Evolutionary conservation across 2,888 invertebrate genomes (phyloP).

Genomic region (Drosophila dives): DNA sequence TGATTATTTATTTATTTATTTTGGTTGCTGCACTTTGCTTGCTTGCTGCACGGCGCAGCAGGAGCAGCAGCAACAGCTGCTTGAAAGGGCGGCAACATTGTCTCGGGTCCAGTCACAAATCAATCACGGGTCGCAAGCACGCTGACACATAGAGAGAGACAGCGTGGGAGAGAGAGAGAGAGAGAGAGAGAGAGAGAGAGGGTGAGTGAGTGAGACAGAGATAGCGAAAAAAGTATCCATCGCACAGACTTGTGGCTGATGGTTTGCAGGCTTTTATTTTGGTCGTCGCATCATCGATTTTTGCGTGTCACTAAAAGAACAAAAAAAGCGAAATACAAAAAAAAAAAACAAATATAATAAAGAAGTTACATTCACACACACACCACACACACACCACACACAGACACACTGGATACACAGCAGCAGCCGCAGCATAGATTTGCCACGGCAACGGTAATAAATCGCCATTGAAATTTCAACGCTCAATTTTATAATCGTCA

Average conservation of each 20-base stretch:
- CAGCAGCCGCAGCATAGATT: constrained; percentile 10
- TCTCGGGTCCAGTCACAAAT: constrained; percentile 38
- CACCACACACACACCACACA: constrained; percentile 1
- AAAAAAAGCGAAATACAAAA: neutral
- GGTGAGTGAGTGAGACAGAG: neutral
- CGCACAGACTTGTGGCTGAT: constrained; percentile 55
- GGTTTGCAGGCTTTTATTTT: constrained; percentile 66
- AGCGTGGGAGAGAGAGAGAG: neutral
- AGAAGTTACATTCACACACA: constrained; percentile 17
- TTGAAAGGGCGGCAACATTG: constrained; percentile 27
- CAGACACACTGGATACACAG: constrained; percentile 2
- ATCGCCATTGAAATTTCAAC: constrained; percentile 70
- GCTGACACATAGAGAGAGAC: neutral
- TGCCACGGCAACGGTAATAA: constrained; percentile 60
- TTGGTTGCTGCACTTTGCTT: constrained; percentile 1
- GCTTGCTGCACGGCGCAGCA: constrained; percentile 9
- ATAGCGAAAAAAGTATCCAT: constrained; percentile 40
- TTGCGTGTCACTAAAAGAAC: constrained; percentile 44
- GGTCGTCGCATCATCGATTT: constrained; percentile 76
- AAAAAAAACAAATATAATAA: constrained; percentile 7
- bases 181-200: neutral
- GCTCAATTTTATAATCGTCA: constrained; percentile 39
- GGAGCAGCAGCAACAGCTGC: constrained; percentile 17
- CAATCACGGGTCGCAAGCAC: constrained; percentile 16
- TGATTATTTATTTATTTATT: neutral